Percentiles rank a stretch among this genome's conserved stretches.
phyloP scores from a whole-genome alignment of 2,113 vertebrate genomes.

The Podarcis muralis region DNA sequence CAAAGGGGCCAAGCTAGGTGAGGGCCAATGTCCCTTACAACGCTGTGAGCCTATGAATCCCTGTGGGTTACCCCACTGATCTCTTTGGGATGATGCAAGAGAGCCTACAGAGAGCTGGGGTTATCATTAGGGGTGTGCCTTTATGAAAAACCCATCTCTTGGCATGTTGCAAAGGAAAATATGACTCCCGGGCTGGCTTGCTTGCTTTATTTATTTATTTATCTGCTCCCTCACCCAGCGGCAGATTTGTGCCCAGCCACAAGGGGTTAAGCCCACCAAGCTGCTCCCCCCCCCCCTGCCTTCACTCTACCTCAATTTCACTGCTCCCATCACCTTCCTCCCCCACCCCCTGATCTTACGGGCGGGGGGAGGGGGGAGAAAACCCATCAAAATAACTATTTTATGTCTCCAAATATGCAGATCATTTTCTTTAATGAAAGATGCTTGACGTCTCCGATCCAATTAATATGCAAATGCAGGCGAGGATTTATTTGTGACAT shows the following conservation, averaged over 20 bases:
- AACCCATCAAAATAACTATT: constrained; percentile 99
- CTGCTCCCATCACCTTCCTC: constrained; percentile 95
- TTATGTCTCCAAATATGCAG: constrained; percentile 99
- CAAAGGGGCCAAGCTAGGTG: no score
- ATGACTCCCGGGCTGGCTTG: background rate
- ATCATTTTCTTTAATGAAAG: constrained; percentile 99
- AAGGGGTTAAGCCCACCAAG: constrained; percentile 76
- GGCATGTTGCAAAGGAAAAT: background rate
- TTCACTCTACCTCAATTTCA: constrained; percentile 89
- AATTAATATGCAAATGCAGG: constrained; percentile 99
- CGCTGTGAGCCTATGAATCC: background rate
- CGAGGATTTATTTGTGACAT: constrained; percentile 99
- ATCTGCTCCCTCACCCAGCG: constrained; percentile 60
- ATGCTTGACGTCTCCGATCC: constrained; percentile 99
- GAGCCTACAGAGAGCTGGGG: background rate
- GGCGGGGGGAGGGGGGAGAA: constrained; percentile 61
- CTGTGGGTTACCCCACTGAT: background rate
- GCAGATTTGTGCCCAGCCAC: constrained; percentile 69
- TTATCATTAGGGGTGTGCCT: no score
- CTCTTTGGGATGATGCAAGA: background rate
- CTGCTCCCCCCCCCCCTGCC: constrained; percentile 67
- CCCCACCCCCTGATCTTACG: constrained; percentile 86
- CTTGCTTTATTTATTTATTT: constrained; percentile 52
- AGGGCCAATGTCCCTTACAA: no score
- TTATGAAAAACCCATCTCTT: background rate